These are phyloP conservation scores for Sebastes paucispinis DNA, from an alignment of 2,797 vertebrate genomes.

Conservation along the genomic window DNA sequence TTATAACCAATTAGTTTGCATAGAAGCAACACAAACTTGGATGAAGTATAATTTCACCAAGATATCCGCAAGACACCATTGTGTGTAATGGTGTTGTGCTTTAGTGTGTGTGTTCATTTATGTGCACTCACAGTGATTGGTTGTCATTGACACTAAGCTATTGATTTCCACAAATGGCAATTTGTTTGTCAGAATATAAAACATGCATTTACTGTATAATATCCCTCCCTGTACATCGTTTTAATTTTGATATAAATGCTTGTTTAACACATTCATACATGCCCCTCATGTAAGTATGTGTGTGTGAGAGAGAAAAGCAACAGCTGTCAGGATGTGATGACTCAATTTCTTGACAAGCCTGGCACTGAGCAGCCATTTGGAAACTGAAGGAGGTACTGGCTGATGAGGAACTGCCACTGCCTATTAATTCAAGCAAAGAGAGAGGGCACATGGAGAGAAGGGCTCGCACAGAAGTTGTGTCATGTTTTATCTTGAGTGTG, in stretches of 20 bases:
- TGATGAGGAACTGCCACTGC: constrained; percentile 71
- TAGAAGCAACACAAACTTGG: background rate
- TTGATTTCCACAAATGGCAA: background rate
- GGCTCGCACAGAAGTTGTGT: background rate
- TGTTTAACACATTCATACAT: constrained; percentile 40
- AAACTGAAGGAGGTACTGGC: constrained; percentile 64
- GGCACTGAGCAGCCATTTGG: constrained; percentile 72
- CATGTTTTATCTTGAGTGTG: background rate
- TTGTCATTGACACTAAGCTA: background rate
- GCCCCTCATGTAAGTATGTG: constrained; percentile 10
- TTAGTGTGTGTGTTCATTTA: background rate
- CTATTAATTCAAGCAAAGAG: constrained; percentile 57
- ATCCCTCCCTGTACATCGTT: background rate
- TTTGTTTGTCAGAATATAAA: constrained; percentile 20
- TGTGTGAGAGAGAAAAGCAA: constrained; percentile 37
- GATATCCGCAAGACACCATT: background rate
- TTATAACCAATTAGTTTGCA: background rate
- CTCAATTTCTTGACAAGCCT: constrained; percentile 74
- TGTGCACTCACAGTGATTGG: background rate
- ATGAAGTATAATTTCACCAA: background rate
- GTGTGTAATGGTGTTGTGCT: background rate
- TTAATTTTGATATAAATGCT: constrained; percentile 16
- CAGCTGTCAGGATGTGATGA: constrained; percentile 74
- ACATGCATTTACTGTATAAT: background rate
- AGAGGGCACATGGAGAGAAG: constrained; percentile 18